These are phyloP conservation scores for Gila robusta DNA, from an alignment of 2,797 vertebrate genomes.

Conservation along the genomic window DNA sequence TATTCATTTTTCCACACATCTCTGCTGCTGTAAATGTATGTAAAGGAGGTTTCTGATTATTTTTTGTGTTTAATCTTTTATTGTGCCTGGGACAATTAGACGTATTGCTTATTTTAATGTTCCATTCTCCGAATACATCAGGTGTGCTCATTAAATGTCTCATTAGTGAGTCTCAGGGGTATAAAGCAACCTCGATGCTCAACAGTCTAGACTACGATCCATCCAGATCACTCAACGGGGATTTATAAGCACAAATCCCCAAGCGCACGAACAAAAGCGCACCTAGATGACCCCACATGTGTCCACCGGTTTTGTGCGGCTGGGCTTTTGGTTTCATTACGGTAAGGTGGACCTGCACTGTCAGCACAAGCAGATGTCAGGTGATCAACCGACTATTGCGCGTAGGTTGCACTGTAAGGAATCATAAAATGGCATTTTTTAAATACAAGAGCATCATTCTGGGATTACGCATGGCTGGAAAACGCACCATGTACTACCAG, in stretches of 20 bases:
- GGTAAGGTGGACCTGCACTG: slow-evolving; percentile 89
- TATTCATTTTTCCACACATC: not conserved
- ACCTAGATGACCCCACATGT: not conserved
- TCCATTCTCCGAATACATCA: not conserved
- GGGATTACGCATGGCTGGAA: slow-evolving; percentile 70
- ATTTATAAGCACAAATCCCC: not conserved
- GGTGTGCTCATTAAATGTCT: slow-evolving; percentile 23
- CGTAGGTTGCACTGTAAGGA: slow-evolving; percentile 74
- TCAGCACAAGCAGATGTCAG: slow-evolving; percentile 82
- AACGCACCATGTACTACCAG: slow-evolving; percentile 66
- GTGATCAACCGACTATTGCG: slow-evolving; percentile 83
- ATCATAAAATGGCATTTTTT: slow-evolving; percentile 89
- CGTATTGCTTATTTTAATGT: not conserved
- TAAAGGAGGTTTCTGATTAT: not conserved
- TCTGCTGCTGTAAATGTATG: not conserved
- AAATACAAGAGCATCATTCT: slow-evolving; percentile 82
- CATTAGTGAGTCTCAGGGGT: slow-evolving; percentile 25
- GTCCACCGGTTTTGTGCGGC: slow-evolving; percentile 57
- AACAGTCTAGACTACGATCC: not conserved
- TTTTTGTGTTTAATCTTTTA: not conserved
- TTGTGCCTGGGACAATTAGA: not conserved
- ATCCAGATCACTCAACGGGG: not conserved
- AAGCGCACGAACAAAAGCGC: not conserved
- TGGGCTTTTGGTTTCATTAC: slow-evolving; percentile 82
- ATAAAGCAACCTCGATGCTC: not conserved